These are phyloP conservation scores for Anableps anableps DNA, from an alignment of 2,797 vertebrate genomes.

Conservation along the genomic window DNA sequence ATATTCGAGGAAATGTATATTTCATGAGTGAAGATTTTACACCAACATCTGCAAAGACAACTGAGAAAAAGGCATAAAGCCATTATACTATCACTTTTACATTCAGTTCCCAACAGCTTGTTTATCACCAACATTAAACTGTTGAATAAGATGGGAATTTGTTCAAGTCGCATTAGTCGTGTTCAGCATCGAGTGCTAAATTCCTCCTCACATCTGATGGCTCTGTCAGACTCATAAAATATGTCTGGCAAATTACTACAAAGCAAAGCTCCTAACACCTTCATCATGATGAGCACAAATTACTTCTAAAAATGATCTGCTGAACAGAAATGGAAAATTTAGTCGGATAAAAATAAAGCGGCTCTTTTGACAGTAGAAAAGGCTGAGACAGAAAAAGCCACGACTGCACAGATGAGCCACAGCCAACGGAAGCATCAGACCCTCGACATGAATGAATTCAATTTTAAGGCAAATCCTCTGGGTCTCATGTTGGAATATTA, in stretches of 20 bases:
- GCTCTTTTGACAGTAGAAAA: constrained; percentile 12
- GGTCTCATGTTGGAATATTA: constrained; percentile 20
- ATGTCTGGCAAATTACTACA: constrained; percentile 14
- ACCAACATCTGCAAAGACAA: background rate
- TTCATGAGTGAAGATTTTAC: background rate
- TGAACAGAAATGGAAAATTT: constrained; percentile 15
- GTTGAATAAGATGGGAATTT: constrained; percentile 26
- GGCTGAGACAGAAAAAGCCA: constrained; percentile 5
- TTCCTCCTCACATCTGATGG: constrained; percentile 43
- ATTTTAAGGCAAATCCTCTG: constrained; percentile 22
- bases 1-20: background rate
- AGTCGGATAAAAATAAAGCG: constrained; percentile 26
- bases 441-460: constrained; percentile 29
- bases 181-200: constrained; percentile 33
- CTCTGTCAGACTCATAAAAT: constrained; percentile 42
- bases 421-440: constrained; percentile 16
- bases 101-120: constrained; percentile 15
- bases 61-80: constrained; percentile 7
- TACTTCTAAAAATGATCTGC: constrained; percentile 30
- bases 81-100: constrained; percentile 5
- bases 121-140: constrained; percentile 33
- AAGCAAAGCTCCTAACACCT: constrained; percentile 33
- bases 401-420: constrained; percentile 24
- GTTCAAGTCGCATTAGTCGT: constrained; percentile 12
- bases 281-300: constrained; percentile 47